Percentiles rank a stretch among this genome's conserved stretches.
These are phyloP conservation scores for Drosophila anomelani DNA, from an alignment of 2,888 invertebrate species.

Conservation along the genomic window DNA sequence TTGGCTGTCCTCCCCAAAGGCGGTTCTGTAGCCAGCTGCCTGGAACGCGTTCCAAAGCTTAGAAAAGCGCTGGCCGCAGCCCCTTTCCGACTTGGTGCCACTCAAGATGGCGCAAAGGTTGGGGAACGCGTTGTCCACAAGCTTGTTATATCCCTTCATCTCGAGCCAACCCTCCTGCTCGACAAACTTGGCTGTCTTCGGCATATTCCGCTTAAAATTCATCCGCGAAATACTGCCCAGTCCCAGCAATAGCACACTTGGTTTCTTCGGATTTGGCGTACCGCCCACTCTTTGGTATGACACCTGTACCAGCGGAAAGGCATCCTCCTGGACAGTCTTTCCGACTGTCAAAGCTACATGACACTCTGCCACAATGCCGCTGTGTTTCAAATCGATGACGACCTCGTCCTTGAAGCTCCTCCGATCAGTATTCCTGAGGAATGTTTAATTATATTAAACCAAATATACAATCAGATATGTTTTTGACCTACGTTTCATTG, in stretches of 20 bases:
- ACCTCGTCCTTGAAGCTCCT: conserved; percentile 8
- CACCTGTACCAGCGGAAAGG: conserved; percentile 86
- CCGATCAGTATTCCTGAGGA: conserved; percentile 13
- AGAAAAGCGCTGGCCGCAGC: conserved; percentile 87
- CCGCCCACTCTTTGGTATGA: background rate
- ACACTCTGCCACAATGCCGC: conserved; percentile 52
- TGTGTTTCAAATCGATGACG: conserved; percentile 10
- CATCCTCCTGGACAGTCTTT: conserved; percentile 79
- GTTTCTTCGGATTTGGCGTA: conserved; percentile 21
- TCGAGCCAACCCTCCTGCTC: conserved; percentile 87
- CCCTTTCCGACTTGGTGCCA: conserved; percentile 85
- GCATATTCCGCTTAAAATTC: conserved; percentile 89
- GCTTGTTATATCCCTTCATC: conserved; percentile 89
- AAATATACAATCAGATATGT: background rate
- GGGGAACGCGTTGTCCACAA: conserved; percentile 93
- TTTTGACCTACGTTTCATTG: conserved; percentile 31
- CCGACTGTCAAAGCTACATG: conserved; percentile 31
- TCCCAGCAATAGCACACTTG: conserved; percentile 91
- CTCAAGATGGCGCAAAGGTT: conserved; percentile 92
- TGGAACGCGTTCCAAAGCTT: conserved; percentile 91
- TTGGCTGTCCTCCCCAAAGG: conserved; percentile 90
- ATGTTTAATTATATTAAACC: background rate
- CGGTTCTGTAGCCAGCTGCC: conserved; percentile 89
- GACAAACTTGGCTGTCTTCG: conserved; percentile 88
- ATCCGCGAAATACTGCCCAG: conserved; percentile 88